Conservation (phyloP, 2,888 invertebrate species). For the Alloscopus bannaensis region DNA sequence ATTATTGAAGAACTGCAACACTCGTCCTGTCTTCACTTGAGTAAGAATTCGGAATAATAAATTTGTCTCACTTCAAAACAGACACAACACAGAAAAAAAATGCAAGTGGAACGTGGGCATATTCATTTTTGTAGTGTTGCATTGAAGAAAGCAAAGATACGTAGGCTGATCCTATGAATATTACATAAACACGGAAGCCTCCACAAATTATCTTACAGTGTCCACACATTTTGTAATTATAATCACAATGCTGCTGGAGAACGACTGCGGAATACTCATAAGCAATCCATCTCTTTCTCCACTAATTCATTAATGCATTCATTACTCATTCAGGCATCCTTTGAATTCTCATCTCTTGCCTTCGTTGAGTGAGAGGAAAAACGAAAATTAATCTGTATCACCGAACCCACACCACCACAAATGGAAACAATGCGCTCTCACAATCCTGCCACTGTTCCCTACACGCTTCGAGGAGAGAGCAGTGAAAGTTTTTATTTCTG, state of each 20-base stretch:
- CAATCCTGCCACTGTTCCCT: background rate
- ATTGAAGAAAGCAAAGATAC: no score
- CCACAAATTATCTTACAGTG: no score
- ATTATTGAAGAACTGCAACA: no score
- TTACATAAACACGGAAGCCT: no score
- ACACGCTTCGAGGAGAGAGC: no score
- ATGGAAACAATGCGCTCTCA: background rate
- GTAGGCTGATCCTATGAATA: no score
- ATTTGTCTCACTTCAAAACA: no score
- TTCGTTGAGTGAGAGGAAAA: constrained; percentile 3
- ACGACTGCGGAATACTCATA: constrained; percentile 23
- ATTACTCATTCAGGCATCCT: constrained; percentile 56
- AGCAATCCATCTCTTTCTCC: constrained; percentile 52
- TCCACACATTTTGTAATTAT: constrained; percentile 24
- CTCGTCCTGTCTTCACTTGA: no score
- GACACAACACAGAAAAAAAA: no score
- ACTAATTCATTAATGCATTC: constrained; percentile 61
- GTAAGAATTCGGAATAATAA: no score
- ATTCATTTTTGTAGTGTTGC: no score
- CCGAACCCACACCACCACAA: constrained; percentile 28
- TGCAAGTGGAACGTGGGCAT: no score
- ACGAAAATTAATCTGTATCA: constrained; percentile 58
- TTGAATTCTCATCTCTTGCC: constrained; percentile 48
- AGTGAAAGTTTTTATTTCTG: constrained; percentile 55
- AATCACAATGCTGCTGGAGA: constrained; percentile 6